Conservation (phyloP, 2,113 vertebrate genomes). For the Dipodomys stephensi region DNA sequence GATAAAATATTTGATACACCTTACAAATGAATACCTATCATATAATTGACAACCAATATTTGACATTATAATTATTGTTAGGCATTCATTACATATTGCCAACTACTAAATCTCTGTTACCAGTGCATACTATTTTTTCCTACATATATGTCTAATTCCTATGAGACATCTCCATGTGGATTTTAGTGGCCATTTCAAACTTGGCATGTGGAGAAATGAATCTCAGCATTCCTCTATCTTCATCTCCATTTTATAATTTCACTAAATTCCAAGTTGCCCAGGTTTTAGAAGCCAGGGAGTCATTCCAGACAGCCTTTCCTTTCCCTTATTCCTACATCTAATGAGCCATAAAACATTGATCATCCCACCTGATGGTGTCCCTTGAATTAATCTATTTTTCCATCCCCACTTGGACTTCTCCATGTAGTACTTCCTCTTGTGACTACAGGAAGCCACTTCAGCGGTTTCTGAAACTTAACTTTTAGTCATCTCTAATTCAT, state of each 20-base stretch:
- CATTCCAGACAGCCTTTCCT: not conserved
- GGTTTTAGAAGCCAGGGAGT: not conserved
- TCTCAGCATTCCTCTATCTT: not conserved
- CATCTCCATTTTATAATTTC: not conserved
- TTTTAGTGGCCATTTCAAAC: conserved; percentile 2
- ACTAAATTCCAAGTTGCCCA: conserved; percentile 16
- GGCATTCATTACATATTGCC: not conserved
- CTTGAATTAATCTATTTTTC: not conserved
- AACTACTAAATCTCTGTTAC: not conserved
- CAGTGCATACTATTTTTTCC: not conserved
- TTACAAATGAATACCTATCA: conserved; percentile 24
- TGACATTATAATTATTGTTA: conserved; percentile 16
- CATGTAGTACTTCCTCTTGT: not conserved
- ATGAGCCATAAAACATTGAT: not conserved
- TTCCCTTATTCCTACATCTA: not conserved
- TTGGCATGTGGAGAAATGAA: not conserved
- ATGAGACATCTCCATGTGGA: not conserved
- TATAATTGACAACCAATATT: not conserved
- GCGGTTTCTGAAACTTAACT: not conserved
- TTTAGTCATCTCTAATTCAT: not conserved
- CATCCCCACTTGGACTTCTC: not conserved
- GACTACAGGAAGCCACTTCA: not conserved
- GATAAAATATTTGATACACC: not conserved
- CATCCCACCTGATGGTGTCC: not conserved
- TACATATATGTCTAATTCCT: not conserved